phyloP scores from a whole-genome alignment of 2,113 vertebrate species.

The Camarhynchus parvulus region DNA sequence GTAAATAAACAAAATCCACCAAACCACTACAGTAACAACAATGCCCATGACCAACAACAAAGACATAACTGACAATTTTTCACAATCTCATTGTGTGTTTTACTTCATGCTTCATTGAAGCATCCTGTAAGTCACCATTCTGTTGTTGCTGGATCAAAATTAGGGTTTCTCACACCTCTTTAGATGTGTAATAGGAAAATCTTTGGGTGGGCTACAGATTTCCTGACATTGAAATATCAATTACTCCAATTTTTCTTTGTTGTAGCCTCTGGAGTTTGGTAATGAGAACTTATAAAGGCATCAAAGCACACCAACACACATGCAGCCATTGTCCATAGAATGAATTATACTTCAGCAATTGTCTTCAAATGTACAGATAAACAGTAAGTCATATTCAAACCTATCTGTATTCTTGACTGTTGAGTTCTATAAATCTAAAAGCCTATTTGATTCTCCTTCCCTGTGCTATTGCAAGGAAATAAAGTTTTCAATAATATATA shows the following conservation, averaged over 20 bases:
- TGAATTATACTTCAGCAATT: not conserved
- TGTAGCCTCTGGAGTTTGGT: not conserved
- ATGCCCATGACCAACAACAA: not conserved
- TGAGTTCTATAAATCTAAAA: not conserved
- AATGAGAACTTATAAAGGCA: not conserved
- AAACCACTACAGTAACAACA: not conserved
- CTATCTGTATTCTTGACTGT: not conserved
- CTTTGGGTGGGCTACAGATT: not conserved
- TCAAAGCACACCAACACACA: not conserved
- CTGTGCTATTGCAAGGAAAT: not conserved
- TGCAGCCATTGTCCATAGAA: not conserved
- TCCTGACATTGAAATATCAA: not conserved
- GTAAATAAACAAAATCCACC: not conserved
- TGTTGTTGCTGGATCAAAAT: not conserved
- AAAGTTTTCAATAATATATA: not conserved
- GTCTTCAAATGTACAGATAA: not conserved
- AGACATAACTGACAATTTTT: not conserved
- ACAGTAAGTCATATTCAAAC: not conserved
- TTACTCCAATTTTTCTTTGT: not conserved
- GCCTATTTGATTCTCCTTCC: not conserved
- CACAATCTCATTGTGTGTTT: not conserved
- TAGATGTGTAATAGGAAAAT: not conserved
- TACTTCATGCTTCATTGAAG: not conserved
- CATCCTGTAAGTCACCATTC: not conserved
- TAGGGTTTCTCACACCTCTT: not conserved